Evolutionary conservation across 1,140 invertebrate species (phyloP), one percentile per base, ranked within the genome.

Genomic region (Chironomus striatipennis): DNA sequence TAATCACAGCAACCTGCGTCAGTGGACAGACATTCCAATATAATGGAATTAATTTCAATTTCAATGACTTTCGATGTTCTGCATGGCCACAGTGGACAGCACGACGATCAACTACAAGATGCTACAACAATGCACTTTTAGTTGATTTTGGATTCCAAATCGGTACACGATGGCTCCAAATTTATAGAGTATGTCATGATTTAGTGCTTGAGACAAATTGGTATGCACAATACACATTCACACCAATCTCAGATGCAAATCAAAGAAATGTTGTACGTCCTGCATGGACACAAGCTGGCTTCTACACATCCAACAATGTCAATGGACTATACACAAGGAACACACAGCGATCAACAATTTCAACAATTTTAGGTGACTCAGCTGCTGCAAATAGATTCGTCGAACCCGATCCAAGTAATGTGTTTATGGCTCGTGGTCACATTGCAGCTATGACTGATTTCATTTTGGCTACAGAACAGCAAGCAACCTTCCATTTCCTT

Each of bases 401-500:
- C 9, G 65, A 74, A 12, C 0, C 47, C 5, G 24, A 47, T 74
- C 1, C 72, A 15, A 15, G 73, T 18, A 7, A 73, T 42, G 2
- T 7, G 17, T 81, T 34, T 73, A 75, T 85, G 1, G 74, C 83
- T 0, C 78, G 82, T 20, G 85, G 85, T 18, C 85, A 86, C 75
- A 73, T 86, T 42, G 75, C 79, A 0, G 83, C 85, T 0, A 84
- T 84, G 76, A 80, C 78, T 6, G 85, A 87, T 74, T 85, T 84
- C 70, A 76, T 86, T 42, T 83, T 82, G 57, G 83, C 80, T 4
- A 43, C 78, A 0, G 79, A 82, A 75, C 82, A 85, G 20, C 77
- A 76, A 9, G 78, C 81, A 0, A 85, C 83, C 0, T 86, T 85
- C 74, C 86, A 83, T 76, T 87, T 85, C 74, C 76, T 87, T 4